Evolutionary conservation across 1,140 invertebrate genomes (phyloP).

Genomic region (Aporrectodea caliginosa): DNA sequence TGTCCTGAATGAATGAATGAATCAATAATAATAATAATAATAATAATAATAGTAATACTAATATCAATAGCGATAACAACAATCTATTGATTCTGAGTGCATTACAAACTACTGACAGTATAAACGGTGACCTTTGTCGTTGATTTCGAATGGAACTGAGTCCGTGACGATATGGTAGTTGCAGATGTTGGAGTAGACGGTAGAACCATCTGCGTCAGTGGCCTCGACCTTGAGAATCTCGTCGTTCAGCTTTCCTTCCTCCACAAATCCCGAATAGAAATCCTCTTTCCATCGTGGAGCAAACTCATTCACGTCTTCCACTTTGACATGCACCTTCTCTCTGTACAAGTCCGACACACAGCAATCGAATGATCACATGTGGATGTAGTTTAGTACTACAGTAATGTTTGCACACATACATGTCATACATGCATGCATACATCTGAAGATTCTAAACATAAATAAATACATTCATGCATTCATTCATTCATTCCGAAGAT

Average conservation of each 20-base stretch:
- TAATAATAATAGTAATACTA: not conserved
- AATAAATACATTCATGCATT: too few relatives aligned
- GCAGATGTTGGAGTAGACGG: constrained; percentile 87
- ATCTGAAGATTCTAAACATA: too few relatives aligned
- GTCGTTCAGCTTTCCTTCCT: constrained; percentile 84
- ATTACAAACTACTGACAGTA: not conserved
- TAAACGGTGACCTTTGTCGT: constrained; percentile 69
- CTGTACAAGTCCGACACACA: constrained; percentile 56
- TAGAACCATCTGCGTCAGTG: constrained; percentile 83
- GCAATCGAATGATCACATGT: not conserved
- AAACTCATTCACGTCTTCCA: constrained; percentile 81
- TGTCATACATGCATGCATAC: too few relatives aligned
- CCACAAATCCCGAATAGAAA: constrained; percentile 71
- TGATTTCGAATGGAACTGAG: constrained; percentile 76
- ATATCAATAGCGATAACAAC: not conserved
- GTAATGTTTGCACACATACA: not conserved
- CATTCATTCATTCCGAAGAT: too few relatives aligned
- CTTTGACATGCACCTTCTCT: constrained; percentile 88
- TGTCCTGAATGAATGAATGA: too few relatives aligned
- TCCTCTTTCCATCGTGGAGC: constrained; percentile 42
- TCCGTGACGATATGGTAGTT: constrained; percentile 88
- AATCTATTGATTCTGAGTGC: not conserved
- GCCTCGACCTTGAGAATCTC: constrained; percentile 86
- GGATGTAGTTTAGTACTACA: not conserved
- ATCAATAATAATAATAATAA: not conserved